Base-by-base conservation (phyloP, 2,113 vertebrate species). In the Shinisaurus crocodilurus region DNA sequence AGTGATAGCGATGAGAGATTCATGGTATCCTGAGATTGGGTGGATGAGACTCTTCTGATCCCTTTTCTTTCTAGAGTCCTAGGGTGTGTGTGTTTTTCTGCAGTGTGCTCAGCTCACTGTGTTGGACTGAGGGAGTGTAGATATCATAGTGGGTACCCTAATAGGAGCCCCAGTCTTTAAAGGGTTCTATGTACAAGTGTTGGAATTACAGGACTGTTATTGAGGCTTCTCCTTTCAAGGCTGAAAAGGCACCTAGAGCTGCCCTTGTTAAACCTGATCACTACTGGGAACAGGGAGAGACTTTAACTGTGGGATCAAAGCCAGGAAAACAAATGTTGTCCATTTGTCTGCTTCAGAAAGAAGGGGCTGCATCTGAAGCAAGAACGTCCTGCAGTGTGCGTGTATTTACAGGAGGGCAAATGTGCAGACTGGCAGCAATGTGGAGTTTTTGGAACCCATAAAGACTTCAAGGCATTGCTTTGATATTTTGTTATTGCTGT, bases 401-500 rank as follows among this genome's bases (percentile, higher is more conserved):
- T 95, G 75, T 93, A 87, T 95, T 96, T 96, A 91, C 93, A 93
- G 80, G 93, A 76, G 87, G 87, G 89, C 60, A 88, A 95, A 90
- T 89, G 32, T 86, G 88, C 80, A 80, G 93, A 94, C 88, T 94
- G 94, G 93, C 92, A 93, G 88, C 94, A 92, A 0, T 0, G 1
- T 93, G 91, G 90, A 90, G 91, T 72, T 96, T 96, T 95, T 95
- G 93, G 93, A 96, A 95, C 85, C 86, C 81, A 82, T 95, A 95
- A 94, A 95, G 94, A 92, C 94, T 96, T 96, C 94, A 96, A 95
- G 96, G 94, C 93, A 94, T 92, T 91, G 92, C 94, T 96, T 96
- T 96, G 95, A 95, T 95, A 95, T 95, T 93, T 94, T 96, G 93
- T 96, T 95, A 81, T 67, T 94, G 92, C 94, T 95, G 91, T 89